A percentile compares a stretch with the other conserved stretches of the same genome.
Evolutionary conservation across 2,113 vertebrate genomes (phyloP).

Genomic region (Papio anubis): DNA sequence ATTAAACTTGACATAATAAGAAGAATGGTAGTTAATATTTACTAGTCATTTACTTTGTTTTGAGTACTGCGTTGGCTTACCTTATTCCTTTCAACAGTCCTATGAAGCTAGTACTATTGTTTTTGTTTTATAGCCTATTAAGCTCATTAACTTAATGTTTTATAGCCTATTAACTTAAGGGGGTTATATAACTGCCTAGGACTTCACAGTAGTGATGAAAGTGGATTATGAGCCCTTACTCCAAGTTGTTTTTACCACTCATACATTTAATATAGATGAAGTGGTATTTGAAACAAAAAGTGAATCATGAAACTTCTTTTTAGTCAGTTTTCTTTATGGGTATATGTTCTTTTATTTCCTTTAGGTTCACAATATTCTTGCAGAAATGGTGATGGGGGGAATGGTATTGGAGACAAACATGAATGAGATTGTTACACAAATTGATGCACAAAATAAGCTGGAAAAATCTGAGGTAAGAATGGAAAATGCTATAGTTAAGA

Average conservation of each 20-base stretch:
- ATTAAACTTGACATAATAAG: slow-evolving; percentile 11
- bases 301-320: background rate
- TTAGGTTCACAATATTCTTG: slow-evolving; percentile 98
- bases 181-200: background rate
- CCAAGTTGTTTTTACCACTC: slow-evolving; percentile 2
- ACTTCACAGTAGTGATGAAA: background rate
- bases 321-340: background rate
- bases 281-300: slow-evolving; percentile 5
- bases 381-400: slow-evolving; percentile 99
- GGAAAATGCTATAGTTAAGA: slow-evolving; percentile 1
- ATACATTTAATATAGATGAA: background rate
- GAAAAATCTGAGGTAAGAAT: slow-evolving; percentile 98
- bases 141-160: background rate
- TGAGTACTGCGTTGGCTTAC: background rate
- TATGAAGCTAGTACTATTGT: background rate
- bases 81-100: background rate
- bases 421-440: slow-evolving; percentile 99
- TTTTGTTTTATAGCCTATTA: slow-evolving; percentile 9
- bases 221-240: background rate
- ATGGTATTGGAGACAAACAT: slow-evolving; percentile 99
- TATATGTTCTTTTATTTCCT: slow-evolving; percentile 45
- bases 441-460: slow-evolving; percentile 98
- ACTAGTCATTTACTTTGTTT: slow-evolving; percentile 32
- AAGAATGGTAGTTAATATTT: slow-evolving; percentile 30
- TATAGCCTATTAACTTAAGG: background rate